Evolutionary conservation across 2,888 invertebrate genomes (phyloP), one percentile per base, ranked within the genome.

Genomic region (Eilema griseolum): DNA sequence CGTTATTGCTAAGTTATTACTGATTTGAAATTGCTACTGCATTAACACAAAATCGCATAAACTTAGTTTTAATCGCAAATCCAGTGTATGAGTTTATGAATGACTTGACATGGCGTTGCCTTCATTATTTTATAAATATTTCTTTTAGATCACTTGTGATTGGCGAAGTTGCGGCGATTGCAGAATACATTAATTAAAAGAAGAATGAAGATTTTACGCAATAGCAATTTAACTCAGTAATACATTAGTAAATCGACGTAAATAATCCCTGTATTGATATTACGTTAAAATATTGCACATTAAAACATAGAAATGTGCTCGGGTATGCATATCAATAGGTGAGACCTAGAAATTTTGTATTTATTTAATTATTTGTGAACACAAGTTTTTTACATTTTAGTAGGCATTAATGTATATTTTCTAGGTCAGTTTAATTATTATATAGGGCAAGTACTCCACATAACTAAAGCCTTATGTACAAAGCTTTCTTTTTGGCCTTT

Each of bases 401-500:
- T 31, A 57, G 23, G 16, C n/a, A 59, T 26, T 26, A n/a, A 60
- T 66, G 56, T 33, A 64, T 73, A 78, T 77, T 74, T 73, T 71
- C 73, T 78, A 77, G 72, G 81, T 76, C 79, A 78, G 81, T 83
- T 85, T 86, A 82, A 83, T 81, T 73, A 75, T 79, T 72, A 70
- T 72, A 70, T 76, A 81, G 82, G 86, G 79, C 80, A 78, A 77
- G 74, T 77, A 80, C 81, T 82, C 80, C 77, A 81, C 79, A 75
- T 79, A 85, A 69, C 63, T 73, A 69, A 70, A 89, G 91, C 90
- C 89, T 78, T 91, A 94, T 94, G 76, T 93, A 94, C 94, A 94
- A 92, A 93, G 93, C 92, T 80, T 85, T 85, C 67, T 92, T 90
- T 94, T 94, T 94, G 93, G 93, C 93, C 90, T 90, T 87, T 89